A percentile compares a stretch with the other conserved stretches of the same genome.
These are phyloP conservation scores for Petrolisthes cinctipes DNA, from an alignment of 2,888 invertebrate species.

Conservation along the genomic window DNA sequence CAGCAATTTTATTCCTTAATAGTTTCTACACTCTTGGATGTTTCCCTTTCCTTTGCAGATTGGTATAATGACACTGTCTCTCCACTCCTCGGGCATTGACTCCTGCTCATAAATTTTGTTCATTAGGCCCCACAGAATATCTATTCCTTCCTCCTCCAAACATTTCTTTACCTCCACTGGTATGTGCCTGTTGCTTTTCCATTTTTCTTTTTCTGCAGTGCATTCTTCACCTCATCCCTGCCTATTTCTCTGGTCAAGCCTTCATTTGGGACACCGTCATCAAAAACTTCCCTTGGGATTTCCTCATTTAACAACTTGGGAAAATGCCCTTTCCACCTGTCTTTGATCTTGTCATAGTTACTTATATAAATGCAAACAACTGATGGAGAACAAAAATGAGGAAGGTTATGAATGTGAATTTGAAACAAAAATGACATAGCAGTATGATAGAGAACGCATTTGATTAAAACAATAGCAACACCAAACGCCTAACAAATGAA, in stretches of 20 bases:
- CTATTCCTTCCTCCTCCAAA: not conserved
- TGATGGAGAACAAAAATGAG: too few species aligned
- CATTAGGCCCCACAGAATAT: conserved; percentile 5
- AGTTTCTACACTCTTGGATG: conserved; percentile 4
- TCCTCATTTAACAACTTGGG: not conserved
- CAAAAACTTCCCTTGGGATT: conserved; percentile 2
- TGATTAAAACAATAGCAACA: too few species aligned
- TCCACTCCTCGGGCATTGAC: not conserved
- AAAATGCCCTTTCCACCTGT: conserved; percentile 6
- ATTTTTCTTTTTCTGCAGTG: not conserved
- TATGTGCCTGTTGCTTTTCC: not conserved
- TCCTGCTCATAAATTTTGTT: not conserved
- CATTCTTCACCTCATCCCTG: not conserved
- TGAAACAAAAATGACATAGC: too few species aligned
- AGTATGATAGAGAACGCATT: too few species aligned
- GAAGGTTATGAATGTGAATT: too few species aligned
- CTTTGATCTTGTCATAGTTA: not conserved
- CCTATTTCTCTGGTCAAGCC: not conserved
- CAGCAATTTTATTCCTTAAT: not conserved
- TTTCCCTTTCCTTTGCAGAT: conserved; percentile 1
- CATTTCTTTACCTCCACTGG: conserved; percentile 8
- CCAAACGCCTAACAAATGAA: too few species aligned
- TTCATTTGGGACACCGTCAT: not conserved
- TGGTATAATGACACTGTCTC: not conserved
- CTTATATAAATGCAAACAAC: too few species aligned